Evolutionary conservation across 2,888 invertebrate genomes (phyloP), one percentile per base, ranked within the genome.

Genomic region (Abscondita cerata): DNA sequence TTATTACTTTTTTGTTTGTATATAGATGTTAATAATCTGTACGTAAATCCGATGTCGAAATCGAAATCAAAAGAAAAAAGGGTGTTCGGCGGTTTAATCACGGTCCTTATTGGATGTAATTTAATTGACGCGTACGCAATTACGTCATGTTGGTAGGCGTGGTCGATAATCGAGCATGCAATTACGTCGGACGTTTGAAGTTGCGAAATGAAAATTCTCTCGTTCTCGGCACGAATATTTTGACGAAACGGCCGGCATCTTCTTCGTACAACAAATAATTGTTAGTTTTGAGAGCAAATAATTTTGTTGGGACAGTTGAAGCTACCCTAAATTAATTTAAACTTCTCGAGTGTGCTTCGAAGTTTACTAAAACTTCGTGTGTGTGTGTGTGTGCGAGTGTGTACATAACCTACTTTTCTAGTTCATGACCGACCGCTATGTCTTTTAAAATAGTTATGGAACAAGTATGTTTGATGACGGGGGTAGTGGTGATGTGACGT

Each of bases 401-500:
- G 18, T 18, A 19, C 19, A 44, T 44, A 44, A 44, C 44, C 44
- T 19, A 44, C 44, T 44, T 44, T 44, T 44, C 44, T 44, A 2
- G 25, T 25, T 25, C 44, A 19, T 44, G 44, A 44, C 44, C 44
- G n/a, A 44, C 44, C 44, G 8, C 44, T 18, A 44, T 44, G 44
- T 44, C 44, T 44, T 44, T 44, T 9, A 19, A 44, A 44, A 44
- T 44, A 44, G 40, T 40, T 15, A 15, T 6, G 40, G 6, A 2
- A 36, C 4, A 12, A 36, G 36, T 9, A 36, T 12, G 12, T n/a
- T n/a, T 36, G 12, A 2, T 15, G 40, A 12, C 12, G 2, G 13
- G n/a, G n/a, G n/a, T 5, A 12, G 40, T 6, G 2, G n/a, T 5
- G n/a, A 15, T 8, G 50, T 58, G 54, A 57, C 61, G 53, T 64